Conservation (phyloP, 2,113 vertebrate species). For the Corydoras maculifer region DNA sequence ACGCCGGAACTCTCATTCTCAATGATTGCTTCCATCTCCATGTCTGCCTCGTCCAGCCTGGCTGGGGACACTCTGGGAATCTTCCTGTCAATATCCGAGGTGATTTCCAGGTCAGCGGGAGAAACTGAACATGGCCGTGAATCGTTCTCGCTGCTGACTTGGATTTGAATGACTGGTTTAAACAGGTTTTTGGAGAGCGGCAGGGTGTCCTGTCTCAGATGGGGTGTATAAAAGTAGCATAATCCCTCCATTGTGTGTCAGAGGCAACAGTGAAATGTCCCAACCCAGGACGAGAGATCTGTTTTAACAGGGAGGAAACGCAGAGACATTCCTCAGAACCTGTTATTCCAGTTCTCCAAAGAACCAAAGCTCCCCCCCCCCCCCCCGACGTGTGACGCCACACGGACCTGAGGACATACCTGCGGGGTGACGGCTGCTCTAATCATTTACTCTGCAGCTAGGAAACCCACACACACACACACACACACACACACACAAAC, state of each 20-base stretch:
- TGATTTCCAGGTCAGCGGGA: conserved; percentile 43
- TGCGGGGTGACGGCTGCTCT: conserved; percentile 27
- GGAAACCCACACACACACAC: conserved; percentile 16
- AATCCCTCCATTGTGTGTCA: conserved; percentile 47
- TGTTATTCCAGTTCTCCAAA: conserved; percentile 55
- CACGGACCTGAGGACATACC: conserved; percentile 18
- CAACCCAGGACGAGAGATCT: conserved; percentile 9
- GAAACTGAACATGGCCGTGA: neutral
- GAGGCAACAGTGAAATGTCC: conserved; percentile 1
- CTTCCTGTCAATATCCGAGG: conserved; percentile 37
- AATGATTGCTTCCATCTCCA: conserved; percentile 21
- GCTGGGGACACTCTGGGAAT: conserved; percentile 44
- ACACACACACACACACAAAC: conserved; percentile 17
- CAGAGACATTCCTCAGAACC: conserved; percentile 52
- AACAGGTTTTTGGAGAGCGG: neutral
- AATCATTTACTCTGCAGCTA: conserved; percentile 3
- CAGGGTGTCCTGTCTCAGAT: conserved; percentile 9
- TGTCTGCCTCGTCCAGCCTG: conserved; percentile 44
- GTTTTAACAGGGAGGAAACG: conserved; percentile 17
- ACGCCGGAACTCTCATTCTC: conserved; percentile 33
- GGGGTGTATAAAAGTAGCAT: conserved; percentile 40
- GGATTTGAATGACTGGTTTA: neutral
- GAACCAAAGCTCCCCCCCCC: conserved; percentile 23
- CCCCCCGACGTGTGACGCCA: conserved; percentile 48
- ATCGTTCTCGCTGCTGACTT: conserved; percentile 7